phyloP scores from a whole-genome alignment of 2,113 vertebrate species.

The Phylloscopus trochilus region DNA sequence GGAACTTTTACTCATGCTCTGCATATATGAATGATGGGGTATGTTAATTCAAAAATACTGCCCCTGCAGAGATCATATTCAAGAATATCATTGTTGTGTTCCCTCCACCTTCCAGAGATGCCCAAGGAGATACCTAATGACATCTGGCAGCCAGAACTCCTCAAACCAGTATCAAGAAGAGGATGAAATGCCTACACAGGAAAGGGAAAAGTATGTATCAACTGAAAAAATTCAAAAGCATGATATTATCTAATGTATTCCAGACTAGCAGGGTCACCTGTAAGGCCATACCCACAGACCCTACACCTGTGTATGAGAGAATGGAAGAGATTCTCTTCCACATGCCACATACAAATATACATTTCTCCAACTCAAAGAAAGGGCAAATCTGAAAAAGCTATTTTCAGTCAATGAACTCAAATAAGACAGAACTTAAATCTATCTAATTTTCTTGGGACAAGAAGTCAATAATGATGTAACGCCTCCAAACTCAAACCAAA shows the following conservation, averaged over 20 bases:
- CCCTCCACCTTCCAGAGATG: neutral
- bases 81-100: neutral
- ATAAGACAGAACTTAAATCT: neutral
- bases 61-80: neutral
- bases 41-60: neutral
- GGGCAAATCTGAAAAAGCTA: neutral
- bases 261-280: neutral
- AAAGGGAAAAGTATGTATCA: neutral
- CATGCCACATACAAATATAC: neutral
- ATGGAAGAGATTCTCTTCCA: neutral
- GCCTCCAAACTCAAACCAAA: neutral
- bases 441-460: conserved; percentile 25
- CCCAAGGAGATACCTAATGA: neutral
- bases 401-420: neutral
- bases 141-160: neutral
- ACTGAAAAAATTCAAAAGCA: neutral
- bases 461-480: conserved; percentile 37
- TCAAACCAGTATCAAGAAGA: neutral
- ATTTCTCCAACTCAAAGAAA: neutral
- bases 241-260: neutral
- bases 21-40: neutral
- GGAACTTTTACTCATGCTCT: neutral
- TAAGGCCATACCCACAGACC: neutral
- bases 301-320: neutral
- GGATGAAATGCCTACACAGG: neutral